A percentile compares a stretch with the other conserved stretches of the same genome.
These are phyloP conservation scores for Phymatocera aterrima DNA, from an alignment of 2,888 invertebrate genomes.

Conservation along the genomic window DNA sequence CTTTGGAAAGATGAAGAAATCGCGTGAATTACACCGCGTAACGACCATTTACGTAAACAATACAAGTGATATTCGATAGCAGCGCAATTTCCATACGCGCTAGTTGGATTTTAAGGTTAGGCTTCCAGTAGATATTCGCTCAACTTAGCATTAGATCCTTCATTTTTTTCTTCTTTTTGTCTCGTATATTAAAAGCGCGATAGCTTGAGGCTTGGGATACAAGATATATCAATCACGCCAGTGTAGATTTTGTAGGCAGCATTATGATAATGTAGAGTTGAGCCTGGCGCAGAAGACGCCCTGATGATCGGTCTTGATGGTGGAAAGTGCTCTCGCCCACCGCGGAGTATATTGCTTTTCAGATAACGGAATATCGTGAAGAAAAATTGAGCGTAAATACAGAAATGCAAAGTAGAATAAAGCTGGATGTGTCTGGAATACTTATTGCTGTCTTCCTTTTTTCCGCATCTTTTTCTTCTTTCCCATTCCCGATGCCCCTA, in stretches of 20 bases:
- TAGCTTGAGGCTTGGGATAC: conserved; percentile 16
- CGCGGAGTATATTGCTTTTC: conserved; percentile 38
- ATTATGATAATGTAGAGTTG: conserved; percentile 43
- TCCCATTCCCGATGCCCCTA: background rate
- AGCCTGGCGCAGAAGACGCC: conserved; percentile 39
- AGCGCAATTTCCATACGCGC: background rate
- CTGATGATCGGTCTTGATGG: conserved; percentile 40
- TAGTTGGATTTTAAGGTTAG: background rate
- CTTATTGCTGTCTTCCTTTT: background rate
- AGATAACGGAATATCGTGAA: conserved; percentile 36
- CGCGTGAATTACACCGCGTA: background rate
- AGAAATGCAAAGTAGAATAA: conserved; percentile 27
- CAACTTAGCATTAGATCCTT: background rate
- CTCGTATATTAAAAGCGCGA: conserved; percentile 13
- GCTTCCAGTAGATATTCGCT: background rate
- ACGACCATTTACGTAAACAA: background rate
- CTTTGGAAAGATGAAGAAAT: background rate
- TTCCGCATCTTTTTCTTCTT: background rate
- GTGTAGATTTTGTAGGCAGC: conserved; percentile 36
- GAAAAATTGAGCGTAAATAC: conserved; percentile 34
- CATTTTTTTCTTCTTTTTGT: background rate
- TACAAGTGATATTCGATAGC: background rate
- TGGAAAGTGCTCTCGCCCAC: conserved; percentile 36
- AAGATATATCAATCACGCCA: conserved; percentile 40
- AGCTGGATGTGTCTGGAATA: conserved; percentile 12